phyloP scores from a whole-genome alignment of 1,140 invertebrate genomes.

The Oncopeltus fasciatus region DNA sequence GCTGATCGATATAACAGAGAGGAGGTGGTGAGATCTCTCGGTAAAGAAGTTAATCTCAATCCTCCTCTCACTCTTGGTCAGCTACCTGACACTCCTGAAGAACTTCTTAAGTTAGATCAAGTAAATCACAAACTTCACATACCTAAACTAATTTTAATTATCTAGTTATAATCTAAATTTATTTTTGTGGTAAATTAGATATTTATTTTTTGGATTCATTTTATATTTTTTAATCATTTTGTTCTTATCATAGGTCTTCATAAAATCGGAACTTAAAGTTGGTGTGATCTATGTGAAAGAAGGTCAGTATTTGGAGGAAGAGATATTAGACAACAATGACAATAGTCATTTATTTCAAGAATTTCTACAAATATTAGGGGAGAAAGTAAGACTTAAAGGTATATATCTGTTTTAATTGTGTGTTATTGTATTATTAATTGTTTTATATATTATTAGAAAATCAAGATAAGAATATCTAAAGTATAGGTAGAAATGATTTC shows the following conservation, averaged over 20 bases:
- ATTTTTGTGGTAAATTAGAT: no score
- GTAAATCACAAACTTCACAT: no score
- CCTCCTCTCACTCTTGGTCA: constrained; percentile 78
- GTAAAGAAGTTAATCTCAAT: constrained; percentile 86
- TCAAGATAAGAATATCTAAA: no score
- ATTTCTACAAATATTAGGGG: constrained; percentile 75
- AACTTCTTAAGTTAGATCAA: constrained; percentile 84
- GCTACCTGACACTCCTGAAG: constrained; percentile 82
- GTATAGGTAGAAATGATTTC: no score
- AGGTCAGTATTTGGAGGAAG: constrained; percentile 82
- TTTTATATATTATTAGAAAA: constrained; percentile 11
- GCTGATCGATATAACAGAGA: constrained; percentile 90
- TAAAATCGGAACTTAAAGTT: constrained; percentile 90
- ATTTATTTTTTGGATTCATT: no score
- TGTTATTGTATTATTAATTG: not conserved
- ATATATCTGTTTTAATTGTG: not conserved
- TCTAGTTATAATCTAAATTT: no score
- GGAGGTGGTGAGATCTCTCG: constrained; percentile 79
- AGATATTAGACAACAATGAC: constrained; percentile 92
- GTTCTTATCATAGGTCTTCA: constrained; percentile 64
- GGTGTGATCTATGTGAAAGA: constrained; percentile 90
- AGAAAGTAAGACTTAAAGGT: constrained; percentile 74
- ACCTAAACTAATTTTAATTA: no score
- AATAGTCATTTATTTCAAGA: constrained; percentile 72
- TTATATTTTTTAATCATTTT: no score